A percentile compares a stretch with the other conserved stretches of the same genome.
These are phyloP conservation scores for Apis florea DNA, from an alignment of 1,140 invertebrate genomes.

Conservation along the genomic window DNA sequence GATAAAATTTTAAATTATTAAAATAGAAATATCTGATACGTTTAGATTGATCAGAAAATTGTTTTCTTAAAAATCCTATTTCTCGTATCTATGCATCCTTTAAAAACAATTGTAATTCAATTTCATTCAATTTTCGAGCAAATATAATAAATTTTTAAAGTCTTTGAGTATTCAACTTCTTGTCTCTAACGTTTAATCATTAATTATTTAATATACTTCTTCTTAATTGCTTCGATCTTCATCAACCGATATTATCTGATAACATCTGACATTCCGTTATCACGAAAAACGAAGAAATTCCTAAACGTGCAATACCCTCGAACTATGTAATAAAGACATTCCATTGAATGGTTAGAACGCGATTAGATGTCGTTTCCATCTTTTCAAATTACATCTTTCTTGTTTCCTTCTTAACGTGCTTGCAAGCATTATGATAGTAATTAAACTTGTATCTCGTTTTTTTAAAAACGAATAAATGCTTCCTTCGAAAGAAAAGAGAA, in stretches of 20 bases:
- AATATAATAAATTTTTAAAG: too few relatives aligned
- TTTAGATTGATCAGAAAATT: too few relatives aligned
- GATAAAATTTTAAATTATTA: too few relatives aligned
- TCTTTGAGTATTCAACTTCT: too few relatives aligned
- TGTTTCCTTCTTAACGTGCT: constrained; percentile 13
- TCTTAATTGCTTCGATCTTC: constrained; percentile 33
- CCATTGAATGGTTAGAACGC: constrained; percentile 61
- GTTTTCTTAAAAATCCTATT: too few relatives aligned
- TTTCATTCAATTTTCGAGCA: too few relatives aligned
- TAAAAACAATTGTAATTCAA: too few relatives aligned
- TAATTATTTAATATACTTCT: not conserved
- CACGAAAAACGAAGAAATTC: constrained; percentile 60
- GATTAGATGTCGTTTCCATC: constrained; percentile 56
- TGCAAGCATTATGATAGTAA: not conserved
- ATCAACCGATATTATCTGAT: constrained; percentile 17
- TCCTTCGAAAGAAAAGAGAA: too few relatives aligned
- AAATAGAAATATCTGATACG: too few relatives aligned
- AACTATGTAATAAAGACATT: constrained; percentile 69
- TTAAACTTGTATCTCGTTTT: not conserved
- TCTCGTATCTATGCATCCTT: too few relatives aligned
- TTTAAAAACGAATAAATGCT: not conserved
- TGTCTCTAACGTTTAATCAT: too few relatives aligned
- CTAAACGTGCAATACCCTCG: constrained; percentile 54
- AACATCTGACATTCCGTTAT: constrained; percentile 53
- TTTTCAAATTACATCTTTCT: constrained; percentile 53